phyloP scores from a whole-genome alignment of 1,140 invertebrate genomes.

The Macrobrachium rosenbergii region DNA sequence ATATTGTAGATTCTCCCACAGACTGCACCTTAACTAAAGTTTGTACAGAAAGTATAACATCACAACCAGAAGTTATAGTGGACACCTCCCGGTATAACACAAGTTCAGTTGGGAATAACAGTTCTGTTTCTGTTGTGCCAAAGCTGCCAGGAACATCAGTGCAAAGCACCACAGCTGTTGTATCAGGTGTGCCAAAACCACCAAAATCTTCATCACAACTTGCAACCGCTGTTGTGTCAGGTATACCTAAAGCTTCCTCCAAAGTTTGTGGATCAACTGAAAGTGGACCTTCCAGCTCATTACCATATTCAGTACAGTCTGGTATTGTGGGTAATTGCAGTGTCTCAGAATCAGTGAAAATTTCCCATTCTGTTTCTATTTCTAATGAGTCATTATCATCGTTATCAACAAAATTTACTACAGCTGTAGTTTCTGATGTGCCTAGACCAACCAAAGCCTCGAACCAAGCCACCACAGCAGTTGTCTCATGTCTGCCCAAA shows the following conservation, averaged over 20 bases:
- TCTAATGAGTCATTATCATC: constrained; percentile 14
- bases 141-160: too few relatives aligned
- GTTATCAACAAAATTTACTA: constrained; percentile 27
- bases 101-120: too few relatives aligned
- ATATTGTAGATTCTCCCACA: too few relatives aligned
- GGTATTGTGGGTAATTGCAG: too few relatives aligned
- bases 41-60: too few relatives aligned
- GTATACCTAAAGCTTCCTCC: neutral
- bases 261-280: neutral
- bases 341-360: too few relatives aligned
- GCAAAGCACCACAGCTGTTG: neutral
- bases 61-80: too few relatives aligned
- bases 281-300: neutral
- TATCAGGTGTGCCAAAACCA: neutral
- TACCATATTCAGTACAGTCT: neutral
- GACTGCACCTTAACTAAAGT: too few relatives aligned
- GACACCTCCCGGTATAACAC: too few relatives aligned
- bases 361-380: neutral
- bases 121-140: too few relatives aligned
- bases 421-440: constrained; percentile 19
- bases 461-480: constrained; percentile 18
- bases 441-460: constrained; percentile 18
- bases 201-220: neutral
- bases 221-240: constrained; percentile 11
- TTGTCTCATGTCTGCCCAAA: constrained; percentile 7